phyloP scores from a whole-genome alignment of 2,888 invertebrate genomes.

The Argyra leucocephala region DNA sequence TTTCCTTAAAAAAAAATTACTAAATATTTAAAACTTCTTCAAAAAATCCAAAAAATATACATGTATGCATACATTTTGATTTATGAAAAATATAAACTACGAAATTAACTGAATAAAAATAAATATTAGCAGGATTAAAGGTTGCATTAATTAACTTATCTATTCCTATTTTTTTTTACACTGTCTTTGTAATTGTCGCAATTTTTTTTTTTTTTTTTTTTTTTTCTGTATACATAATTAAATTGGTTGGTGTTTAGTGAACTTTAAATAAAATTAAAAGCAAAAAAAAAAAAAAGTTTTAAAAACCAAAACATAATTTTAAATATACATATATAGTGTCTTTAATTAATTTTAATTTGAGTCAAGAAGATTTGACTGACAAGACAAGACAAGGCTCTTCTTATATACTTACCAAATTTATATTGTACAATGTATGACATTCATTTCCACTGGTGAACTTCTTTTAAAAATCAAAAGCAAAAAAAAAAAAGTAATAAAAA shows the following conservation, averaged over 20 bases:
- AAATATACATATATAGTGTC: neutral
- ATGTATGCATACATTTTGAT: no score
- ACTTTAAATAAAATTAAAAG: neutral
- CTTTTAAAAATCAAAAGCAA: no score
- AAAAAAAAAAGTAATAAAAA: no score
- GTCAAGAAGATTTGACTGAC: no score
- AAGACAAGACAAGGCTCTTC: neutral
- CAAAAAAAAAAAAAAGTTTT: neutral
- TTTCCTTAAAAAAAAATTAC: no score
- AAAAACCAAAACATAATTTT: neutral
- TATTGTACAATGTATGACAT: neutral
- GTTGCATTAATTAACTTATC: constrained; percentile 8
- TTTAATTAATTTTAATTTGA: neutral
- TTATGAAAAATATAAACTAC: no score
- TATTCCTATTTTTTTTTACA: constrained; percentile 16
- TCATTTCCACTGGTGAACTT: neutral
- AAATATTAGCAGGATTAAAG: neutral
- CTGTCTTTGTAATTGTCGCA: constrained; percentile 14
- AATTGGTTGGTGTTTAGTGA: neutral
- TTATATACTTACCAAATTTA: neutral
- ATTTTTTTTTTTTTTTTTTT: constrained; percentile 11
- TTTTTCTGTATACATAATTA: neutral
- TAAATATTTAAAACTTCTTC: neutral
- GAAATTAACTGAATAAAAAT: no score
- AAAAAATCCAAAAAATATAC: neutral